phyloP scores from a whole-genome alignment of 2,113 vertebrate genomes.

The Micromys minutus region DNA sequence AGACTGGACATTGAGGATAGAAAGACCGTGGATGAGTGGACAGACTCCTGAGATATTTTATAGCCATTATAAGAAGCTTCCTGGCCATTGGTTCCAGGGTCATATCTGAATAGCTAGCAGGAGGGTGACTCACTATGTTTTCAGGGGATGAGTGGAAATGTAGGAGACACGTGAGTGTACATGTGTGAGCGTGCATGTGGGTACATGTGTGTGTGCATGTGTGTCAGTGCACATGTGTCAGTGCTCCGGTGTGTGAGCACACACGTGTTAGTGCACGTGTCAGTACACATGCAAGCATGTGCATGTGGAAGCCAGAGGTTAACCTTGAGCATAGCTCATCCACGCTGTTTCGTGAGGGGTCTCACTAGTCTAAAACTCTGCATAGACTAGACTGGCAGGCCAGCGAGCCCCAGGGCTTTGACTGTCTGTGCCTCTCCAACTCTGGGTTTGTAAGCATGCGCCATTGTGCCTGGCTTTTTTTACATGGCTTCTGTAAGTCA shows the following conservation, averaged over 20 bases:
- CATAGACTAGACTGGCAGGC: background rate
- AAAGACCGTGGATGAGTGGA: background rate
- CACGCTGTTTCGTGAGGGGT: background rate
- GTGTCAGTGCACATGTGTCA: too few species aligned
- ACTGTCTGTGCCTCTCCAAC: background rate
- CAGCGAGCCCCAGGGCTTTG: background rate
- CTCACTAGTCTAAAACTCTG: background rate
- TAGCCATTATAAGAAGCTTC: background rate
- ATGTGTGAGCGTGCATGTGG: too few species aligned
- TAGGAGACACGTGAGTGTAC: too few species aligned
- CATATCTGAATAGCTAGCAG: background rate
- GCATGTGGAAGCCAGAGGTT: background rate
- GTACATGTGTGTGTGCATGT: too few species aligned
- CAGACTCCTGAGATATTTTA: background rate
- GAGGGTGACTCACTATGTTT: background rate
- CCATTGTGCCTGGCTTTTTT: background rate
- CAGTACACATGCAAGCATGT: background rate
- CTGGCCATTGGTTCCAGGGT: background rate
- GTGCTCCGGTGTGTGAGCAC: too few species aligned
- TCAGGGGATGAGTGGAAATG: background rate
- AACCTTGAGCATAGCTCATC: background rate
- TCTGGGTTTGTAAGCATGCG: background rate
- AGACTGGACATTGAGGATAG: background rate
- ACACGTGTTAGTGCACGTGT: too few species aligned
- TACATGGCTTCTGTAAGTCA: background rate